phyloP scores from a whole-genome alignment of 2,888 invertebrate genomes.

The Sabellastarte sp. region DNA sequence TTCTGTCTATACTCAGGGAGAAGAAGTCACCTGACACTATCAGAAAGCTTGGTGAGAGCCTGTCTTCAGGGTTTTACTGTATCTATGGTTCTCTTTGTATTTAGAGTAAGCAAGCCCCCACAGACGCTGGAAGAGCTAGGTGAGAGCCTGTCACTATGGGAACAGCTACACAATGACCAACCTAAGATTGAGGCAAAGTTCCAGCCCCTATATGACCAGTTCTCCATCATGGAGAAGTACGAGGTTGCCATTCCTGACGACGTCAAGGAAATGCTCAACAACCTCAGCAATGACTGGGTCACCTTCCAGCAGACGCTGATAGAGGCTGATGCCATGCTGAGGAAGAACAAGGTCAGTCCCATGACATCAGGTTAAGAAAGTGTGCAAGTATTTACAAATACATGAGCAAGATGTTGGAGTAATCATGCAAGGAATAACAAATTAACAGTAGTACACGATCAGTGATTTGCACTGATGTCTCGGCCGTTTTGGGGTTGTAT shows the following conservation, averaged over 20 bases:
- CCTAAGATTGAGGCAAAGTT: conserved; percentile 70
- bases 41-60: too few species aligned
- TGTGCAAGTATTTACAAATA: too few species aligned
- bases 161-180: conserved; percentile 69
- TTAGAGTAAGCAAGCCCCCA: conserved; percentile 64
- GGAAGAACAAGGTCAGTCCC: conserved; percentile 69
- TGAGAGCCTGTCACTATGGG: conserved; percentile 69
- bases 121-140: conserved; percentile 74
- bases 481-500: too few species aligned
- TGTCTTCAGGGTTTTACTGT: too few species aligned
- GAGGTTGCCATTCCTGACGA: conserved; percentile 66
- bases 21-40: too few species aligned
- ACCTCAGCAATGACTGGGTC: conserved; percentile 70
- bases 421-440: too few species aligned
- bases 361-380: too few species aligned
- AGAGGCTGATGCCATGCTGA: conserved; percentile 74
- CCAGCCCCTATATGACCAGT: conserved; percentile 72
- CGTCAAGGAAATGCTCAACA: conserved; percentile 39
- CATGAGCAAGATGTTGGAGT: too few species aligned
- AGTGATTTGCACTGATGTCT: too few species aligned
- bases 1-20: too few species aligned
- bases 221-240: conserved; percentile 22
- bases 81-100: too few species aligned
- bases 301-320: conserved; percentile 71
- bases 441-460: too few species aligned